Evolutionary conservation across 2,888 invertebrate genomes (phyloP).

Genomic region (Adela reaumurella): DNA sequence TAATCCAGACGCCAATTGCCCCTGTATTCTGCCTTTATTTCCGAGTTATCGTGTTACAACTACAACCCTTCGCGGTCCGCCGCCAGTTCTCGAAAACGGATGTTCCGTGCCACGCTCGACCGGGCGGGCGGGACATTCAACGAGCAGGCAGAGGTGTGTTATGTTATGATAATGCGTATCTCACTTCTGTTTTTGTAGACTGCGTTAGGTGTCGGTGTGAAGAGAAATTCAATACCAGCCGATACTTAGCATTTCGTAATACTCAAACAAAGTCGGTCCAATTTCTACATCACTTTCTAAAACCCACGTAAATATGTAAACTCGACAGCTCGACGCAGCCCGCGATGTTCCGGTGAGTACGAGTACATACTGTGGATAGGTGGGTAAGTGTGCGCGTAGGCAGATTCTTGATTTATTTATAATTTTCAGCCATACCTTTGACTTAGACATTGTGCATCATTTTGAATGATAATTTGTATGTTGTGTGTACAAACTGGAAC

Average conservation of each 20-base stretch:
- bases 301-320: not conserved
- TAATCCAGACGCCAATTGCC: too few relatives aligned
- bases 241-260: constrained; percentile 28
- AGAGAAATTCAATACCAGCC: constrained; percentile 28
- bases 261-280: constrained; percentile 37
- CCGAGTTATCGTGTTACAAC: too few relatives aligned
- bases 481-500: not conserved
- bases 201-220: constrained; percentile 8
- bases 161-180: not conserved
- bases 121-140: not conserved
- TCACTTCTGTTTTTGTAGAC: constrained; percentile 18
- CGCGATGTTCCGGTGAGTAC: too few relatives aligned
- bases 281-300: constrained; percentile 18
- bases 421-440: too few relatives aligned
- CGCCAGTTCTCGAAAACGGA: too few relatives aligned
- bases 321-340: not conserved
- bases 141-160: not conserved
- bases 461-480: not conserved
- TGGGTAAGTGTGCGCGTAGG: too few relatives aligned
- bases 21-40: too few relatives aligned
- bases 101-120: too few relatives aligned
- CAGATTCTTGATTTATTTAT: not conserved
- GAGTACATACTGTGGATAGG: not conserved
- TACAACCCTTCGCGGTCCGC: too few relatives aligned
- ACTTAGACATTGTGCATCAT: too few relatives aligned